Evolutionary conservation across 2,113 vertebrate genomes (phyloP).

Genomic region (Dolichallabes microphthalmus): DNA sequence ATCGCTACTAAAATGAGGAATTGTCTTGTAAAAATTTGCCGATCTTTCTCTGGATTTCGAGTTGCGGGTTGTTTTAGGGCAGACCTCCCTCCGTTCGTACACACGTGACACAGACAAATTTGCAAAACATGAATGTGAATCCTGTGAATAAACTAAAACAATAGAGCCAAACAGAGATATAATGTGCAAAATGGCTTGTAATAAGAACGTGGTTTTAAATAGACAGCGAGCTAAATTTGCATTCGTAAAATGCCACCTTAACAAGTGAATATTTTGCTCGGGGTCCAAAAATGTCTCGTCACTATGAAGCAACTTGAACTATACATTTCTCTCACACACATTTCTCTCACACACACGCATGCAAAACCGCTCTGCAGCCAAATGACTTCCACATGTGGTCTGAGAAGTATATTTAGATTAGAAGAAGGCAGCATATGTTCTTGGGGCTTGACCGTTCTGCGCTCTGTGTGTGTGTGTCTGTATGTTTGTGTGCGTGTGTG

Average conservation of each 20-base stretch:
- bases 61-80: not conserved
- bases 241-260: not conserved
- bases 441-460: not conserved
- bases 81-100: not conserved
- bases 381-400: slow-evolving; percentile 54
- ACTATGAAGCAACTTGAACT: slow-evolving; percentile 49
- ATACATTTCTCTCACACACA: slow-evolving; percentile 32
- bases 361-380: not conserved
- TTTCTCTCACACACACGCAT: not conserved
- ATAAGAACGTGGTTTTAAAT: slow-evolving; percentile 9
- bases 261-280: slow-evolving; percentile 57
- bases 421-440: slow-evolving; percentile 13
- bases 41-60: not conserved
- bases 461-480: not conserved
- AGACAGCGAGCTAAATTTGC: not conserved
- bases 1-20: not conserved
- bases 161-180: not conserved
- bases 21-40: not conserved
- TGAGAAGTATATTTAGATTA: slow-evolving; percentile 49
- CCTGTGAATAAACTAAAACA: too few relatives aligned
- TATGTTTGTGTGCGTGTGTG: not conserved
- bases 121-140: not conserved
- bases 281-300: slow-evolving; percentile 59
- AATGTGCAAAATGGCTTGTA: not conserved
- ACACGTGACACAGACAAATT: not conserved